These are phyloP conservation scores for Rhopalosiphum padi DNA, from an alignment of 1,140 invertebrate species.

Conservation along the genomic window DNA sequence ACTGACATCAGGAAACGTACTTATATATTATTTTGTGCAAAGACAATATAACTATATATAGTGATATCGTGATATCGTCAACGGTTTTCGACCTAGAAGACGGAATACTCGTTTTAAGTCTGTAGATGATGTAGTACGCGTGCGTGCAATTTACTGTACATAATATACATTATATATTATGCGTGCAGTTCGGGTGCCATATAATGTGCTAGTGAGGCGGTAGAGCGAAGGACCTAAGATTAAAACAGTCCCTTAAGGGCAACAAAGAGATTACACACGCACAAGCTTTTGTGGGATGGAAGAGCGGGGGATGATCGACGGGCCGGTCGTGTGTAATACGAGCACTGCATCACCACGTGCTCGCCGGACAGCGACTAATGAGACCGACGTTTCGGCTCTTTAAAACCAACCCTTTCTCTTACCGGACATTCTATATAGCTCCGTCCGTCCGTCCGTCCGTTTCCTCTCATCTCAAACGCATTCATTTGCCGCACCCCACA, in stretches of 20 bases:
- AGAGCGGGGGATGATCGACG: constrained; percentile 1
- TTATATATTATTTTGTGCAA: not conserved
- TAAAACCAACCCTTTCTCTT: constrained; percentile 34
- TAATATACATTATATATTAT: not conserved
- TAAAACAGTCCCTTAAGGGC: constrained; percentile 39
- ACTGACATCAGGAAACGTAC: constrained; percentile 10
- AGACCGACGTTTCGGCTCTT: constrained; percentile 39
- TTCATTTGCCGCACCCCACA: not conserved
- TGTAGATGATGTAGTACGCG: not conserved
- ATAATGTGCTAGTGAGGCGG: not conserved
- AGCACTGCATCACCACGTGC: not conserved
- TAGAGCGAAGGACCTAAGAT: constrained; percentile 23
- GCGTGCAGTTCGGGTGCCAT: not conserved
- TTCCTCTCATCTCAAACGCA: constrained; percentile 19
- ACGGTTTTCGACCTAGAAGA: not conserved
- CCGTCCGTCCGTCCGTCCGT: not conserved
- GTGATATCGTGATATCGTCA: not conserved
- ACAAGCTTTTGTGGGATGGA: not conserved
- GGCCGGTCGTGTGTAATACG: constrained; percentile 6
- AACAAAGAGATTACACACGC: constrained; percentile 38
- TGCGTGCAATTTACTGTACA: not conserved
- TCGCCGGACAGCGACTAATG: constrained; percentile 51
- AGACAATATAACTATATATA: not conserved
- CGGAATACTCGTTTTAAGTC: not conserved
- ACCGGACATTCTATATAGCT: not conserved